Evolutionary conservation across 2,888 invertebrate genomes (phyloP).

Genomic region (Caradrina clavipalpis): DNA sequence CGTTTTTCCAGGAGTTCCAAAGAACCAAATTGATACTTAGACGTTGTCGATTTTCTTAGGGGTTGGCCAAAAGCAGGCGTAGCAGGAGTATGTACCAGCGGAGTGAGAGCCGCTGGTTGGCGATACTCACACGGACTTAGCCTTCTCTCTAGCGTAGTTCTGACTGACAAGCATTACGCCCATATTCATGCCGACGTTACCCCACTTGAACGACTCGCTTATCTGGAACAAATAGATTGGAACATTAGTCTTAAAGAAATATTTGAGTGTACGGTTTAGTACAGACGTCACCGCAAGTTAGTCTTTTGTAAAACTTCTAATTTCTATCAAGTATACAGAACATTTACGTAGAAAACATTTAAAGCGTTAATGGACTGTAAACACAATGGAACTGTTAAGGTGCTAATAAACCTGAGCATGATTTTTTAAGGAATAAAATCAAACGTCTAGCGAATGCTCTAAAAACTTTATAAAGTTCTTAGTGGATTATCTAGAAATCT

Average conservation of each 20-base stretch:
- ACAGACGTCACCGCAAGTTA: slow-evolving; percentile 45
- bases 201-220: slow-evolving; percentile 93
- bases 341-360: slow-evolving; percentile 18
- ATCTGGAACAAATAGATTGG: slow-evolving; percentile 90
- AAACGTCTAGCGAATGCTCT: not conserved
- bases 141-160: slow-evolving; percentile 82
- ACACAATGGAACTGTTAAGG: slow-evolving; percentile 30
- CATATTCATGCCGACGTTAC: slow-evolving; percentile 93
- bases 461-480: not conserved
- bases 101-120: slow-evolving; percentile 78
- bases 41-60: slow-evolving; percentile 82
- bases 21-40: slow-evolving; percentile 68
- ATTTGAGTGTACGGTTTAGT: slow-evolving; percentile 40
- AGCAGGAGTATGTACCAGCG: slow-evolving; percentile 83
- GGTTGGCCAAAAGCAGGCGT: slow-evolving; percentile 83
- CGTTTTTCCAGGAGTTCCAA: slow-evolving; percentile 43
- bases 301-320: slow-evolving; percentile 15
- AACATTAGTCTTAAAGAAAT: slow-evolving; percentile 38
- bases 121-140: slow-evolving; percentile 87
- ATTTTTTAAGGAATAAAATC: not conserved
- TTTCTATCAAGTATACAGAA: slow-evolving; percentile 8
- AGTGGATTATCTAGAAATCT: not conserved
- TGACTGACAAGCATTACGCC: slow-evolving; percentile 92
- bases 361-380: slow-evolving; percentile 45
- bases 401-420: not conserved